A percentile compares a stretch with the other conserved stretches of the same genome.
phyloP scores from a whole-genome alignment of 92 coral and sea anemone species.

The Micromussa lordhowensis region DNA sequence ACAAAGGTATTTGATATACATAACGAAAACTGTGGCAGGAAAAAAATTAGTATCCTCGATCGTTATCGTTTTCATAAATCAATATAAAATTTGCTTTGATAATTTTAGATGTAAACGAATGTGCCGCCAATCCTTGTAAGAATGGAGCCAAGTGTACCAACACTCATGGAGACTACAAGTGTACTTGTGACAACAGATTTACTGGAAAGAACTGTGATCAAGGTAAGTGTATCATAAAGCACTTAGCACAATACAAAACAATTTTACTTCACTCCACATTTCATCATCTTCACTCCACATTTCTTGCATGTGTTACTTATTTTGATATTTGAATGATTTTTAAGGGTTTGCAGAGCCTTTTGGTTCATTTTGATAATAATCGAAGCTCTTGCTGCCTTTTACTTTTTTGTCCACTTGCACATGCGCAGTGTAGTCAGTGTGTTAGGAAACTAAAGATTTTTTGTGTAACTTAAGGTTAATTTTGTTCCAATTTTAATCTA shows the following conservation, averaged over 20 bases:
- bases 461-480: not conserved
- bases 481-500: not conserved
- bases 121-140: constrained; percentile 31
- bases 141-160: constrained; percentile 30
- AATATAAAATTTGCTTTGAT: not conserved
- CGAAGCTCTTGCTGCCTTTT: not conserved
- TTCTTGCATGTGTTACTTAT: too few species aligned
- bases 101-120: constrained; percentile 44
- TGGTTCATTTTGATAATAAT: too few species aligned
- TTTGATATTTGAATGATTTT: too few species aligned
- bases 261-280: too few species aligned
- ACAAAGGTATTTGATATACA: constrained; percentile 20
- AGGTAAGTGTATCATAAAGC: not conserved
- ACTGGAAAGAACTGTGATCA: constrained; percentile 32
- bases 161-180: constrained; percentile 24
- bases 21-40: too few species aligned
- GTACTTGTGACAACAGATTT: constrained; percentile 10
- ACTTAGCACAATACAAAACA: too few species aligned
- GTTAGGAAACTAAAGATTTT: not conserved
- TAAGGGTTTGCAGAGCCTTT: too few species aligned
- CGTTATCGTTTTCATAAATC: not conserved
- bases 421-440: too few species aligned
- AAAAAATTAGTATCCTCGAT: not conserved
- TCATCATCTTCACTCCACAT: too few species aligned
- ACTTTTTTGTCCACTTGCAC: not conserved